These are phyloP conservation scores for Bucco capensis DNA, from an alignment of 2,113 vertebrate genomes.

Conservation along the genomic window DNA sequence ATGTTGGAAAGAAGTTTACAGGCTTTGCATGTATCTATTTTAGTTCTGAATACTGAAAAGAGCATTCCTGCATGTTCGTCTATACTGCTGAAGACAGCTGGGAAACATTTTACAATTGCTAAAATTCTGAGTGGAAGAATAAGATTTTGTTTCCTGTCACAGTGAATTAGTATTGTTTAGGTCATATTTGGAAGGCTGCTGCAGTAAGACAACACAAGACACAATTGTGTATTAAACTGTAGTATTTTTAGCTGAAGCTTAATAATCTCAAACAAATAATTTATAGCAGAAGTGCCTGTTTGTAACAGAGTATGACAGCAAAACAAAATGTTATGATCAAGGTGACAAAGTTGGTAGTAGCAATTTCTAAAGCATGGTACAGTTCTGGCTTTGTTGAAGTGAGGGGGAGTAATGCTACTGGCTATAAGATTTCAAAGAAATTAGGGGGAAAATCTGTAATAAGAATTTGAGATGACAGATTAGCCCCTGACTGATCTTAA, in stretches of 20 bases:
- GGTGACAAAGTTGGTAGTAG: not conserved
- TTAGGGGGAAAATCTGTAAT: not conserved
- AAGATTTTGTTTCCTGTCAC: not conserved
- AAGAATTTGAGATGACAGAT: not conserved
- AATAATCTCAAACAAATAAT: not conserved
- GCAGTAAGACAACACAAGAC: not conserved
- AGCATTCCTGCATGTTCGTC: not conserved
- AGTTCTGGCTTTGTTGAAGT: not conserved
- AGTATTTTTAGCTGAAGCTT: not conserved
- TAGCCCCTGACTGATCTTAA: not conserved
- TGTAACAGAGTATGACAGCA: not conserved
- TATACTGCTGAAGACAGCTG: not conserved
- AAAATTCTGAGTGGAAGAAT: not conserved
- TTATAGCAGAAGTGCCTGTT: not conserved
- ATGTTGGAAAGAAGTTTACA: not conserved
- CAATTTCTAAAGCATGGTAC: not conserved
- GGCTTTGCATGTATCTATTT: not conserved
- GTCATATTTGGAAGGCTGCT: not conserved
- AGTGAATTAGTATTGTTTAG: not conserved
- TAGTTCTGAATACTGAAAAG: not conserved
- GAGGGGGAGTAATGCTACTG: not conserved
- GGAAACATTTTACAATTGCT: not conserved
- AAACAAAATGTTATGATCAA: not conserved
- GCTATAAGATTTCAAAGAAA: conserved; percentile 25
- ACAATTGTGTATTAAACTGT: not conserved